Conservation (phyloP, 2,888 invertebrate species). For the Zaprionus bogoriensis region DNA sequence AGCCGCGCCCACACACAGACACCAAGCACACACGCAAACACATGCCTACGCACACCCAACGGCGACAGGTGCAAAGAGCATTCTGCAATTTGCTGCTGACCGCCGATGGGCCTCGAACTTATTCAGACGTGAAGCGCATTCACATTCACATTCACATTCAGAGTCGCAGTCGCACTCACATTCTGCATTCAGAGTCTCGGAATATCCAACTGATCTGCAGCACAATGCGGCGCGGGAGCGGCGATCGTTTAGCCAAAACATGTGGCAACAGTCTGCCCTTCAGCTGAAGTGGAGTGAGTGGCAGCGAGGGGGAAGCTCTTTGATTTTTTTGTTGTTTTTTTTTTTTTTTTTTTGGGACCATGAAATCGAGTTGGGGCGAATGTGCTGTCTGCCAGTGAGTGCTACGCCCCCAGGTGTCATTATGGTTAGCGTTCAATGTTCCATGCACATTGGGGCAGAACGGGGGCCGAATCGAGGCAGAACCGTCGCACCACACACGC, state of each 20-base stretch:
- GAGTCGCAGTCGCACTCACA: slow-evolving; percentile 2
- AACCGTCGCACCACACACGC: slow-evolving; percentile 27
- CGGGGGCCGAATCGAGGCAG: slow-evolving; percentile 58
- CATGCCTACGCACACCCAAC: slow-evolving; percentile 51
- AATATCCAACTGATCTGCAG: slow-evolving; percentile 56
- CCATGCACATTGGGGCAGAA: slow-evolving; percentile 69
- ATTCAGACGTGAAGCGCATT: slow-evolving; percentile 73
- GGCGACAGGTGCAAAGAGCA: slow-evolving; percentile 60
- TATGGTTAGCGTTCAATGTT: slow-evolving; percentile 59
- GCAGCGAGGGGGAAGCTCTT: slow-evolving; percentile 17
- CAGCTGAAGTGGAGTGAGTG: slow-evolving; percentile 1
- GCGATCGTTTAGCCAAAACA: slow-evolving; percentile 50
- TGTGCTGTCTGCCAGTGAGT: slow-evolving; percentile 20
- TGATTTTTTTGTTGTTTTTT: slow-evolving; percentile 18
- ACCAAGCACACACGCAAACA: slow-evolving; percentile 26
- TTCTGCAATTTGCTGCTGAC: slow-evolving; percentile 44
- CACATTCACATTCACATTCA: slow-evolving; percentile 38
- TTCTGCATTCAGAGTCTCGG: neutral
- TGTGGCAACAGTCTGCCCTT: slow-evolving; percentile 50
- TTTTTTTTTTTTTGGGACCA: slow-evolving; percentile 21
- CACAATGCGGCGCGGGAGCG: slow-evolving; percentile 44
- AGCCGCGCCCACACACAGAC: slow-evolving; percentile 58
- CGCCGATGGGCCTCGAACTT: slow-evolving; percentile 63
- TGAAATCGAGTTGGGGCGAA: slow-evolving; percentile 19
- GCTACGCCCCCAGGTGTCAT: slow-evolving; percentile 72